A percentile compares a stretch with the other conserved stretches of the same genome.
Evolutionary conservation across 2,888 invertebrate genomes (phyloP).

Genomic region (Nephrocerus scutellatus): DNA sequence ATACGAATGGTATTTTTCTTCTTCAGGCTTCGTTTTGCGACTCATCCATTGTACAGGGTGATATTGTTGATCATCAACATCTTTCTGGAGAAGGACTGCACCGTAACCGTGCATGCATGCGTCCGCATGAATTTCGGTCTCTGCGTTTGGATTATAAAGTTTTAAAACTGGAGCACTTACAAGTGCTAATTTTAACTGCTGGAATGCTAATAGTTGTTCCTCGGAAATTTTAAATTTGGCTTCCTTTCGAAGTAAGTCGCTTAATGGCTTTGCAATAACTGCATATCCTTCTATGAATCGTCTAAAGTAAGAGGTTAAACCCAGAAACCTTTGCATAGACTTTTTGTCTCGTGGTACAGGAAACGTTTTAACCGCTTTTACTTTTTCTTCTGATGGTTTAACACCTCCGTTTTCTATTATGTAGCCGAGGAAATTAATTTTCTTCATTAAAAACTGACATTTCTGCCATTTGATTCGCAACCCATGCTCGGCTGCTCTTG

Average conservation of each 20-base stretch:
- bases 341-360: constrained; percentile 1
- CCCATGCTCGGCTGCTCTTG: constrained; percentile 14
- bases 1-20: constrained; percentile 18
- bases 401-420: constrained; percentile 6
- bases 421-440: constrained; percentile 13
- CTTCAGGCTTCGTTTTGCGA: constrained; percentile 1
- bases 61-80: constrained; percentile 1
- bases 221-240: constrained; percentile 11
- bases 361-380: constrained; percentile 5
- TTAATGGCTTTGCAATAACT: constrained; percentile 31
- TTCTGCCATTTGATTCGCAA: constrained; percentile 12
- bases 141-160: constrained; percentile 9
- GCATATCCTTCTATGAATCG: constrained; percentile 22
- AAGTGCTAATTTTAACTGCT: constrained; percentile 8
- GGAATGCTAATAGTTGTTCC: constrained; percentile 7
- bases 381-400: constrained; percentile 4
- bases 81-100: constrained; percentile 17
- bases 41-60: constrained; percentile 11
- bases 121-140: constrained; percentile 18
- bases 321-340: constrained; percentile 7
- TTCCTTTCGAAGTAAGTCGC: constrained; percentile 21
- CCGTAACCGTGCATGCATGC: constrained; percentile 15
- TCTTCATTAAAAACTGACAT: constrained; percentile 9
- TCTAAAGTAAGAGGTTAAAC: constrained; percentile 11
- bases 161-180: constrained; percentile 13